Percentiles rank a stretch among this genome's conserved stretches.
phyloP scores from a whole-genome alignment of 2,888 invertebrate genomes.

The Oeneis ivallda region DNA sequence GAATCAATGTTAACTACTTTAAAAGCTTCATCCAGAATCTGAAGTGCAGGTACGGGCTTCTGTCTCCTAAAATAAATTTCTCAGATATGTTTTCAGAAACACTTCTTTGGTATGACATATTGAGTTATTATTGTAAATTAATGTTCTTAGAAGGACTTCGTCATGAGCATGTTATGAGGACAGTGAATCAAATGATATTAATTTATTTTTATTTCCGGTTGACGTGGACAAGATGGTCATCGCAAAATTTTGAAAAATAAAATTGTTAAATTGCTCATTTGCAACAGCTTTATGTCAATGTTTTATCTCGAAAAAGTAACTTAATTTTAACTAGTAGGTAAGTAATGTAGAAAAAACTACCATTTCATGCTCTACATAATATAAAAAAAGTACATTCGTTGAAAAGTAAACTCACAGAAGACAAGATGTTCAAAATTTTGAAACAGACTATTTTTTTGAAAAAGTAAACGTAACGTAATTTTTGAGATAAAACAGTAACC shows the following conservation, averaged over 20 bases:
- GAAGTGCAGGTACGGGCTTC: constrained; percentile 79
- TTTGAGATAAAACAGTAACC: too few species aligned
- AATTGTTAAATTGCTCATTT: too few species aligned
- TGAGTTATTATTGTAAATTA: constrained; percentile 10
- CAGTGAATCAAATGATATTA: constrained; percentile 13
- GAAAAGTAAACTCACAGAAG: too few species aligned
- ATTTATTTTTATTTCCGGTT: constrained; percentile 12
- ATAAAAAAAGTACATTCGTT: too few species aligned
- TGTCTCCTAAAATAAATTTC: constrained; percentile 79
- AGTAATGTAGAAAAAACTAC: too few species aligned
- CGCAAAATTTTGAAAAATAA: background rate
- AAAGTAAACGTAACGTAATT: too few species aligned
- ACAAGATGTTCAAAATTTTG: too few species aligned
- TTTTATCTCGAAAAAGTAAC: too few species aligned
- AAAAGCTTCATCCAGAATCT: constrained; percentile 71
- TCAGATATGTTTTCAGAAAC: constrained; percentile 62
- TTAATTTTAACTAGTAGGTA: too few species aligned
- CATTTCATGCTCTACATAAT: too few species aligned
- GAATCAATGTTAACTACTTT: constrained; percentile 68
- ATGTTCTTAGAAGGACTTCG: constrained; percentile 16
- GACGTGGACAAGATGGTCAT: background rate
- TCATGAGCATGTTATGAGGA: constrained; percentile 13
- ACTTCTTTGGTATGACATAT: constrained; percentile 25
- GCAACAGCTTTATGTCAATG: too few species aligned
- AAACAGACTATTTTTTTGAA: too few species aligned